phyloP scores from a whole-genome alignment of 2,113 vertebrate genomes.

The Cnemophilus loriae region DNA sequence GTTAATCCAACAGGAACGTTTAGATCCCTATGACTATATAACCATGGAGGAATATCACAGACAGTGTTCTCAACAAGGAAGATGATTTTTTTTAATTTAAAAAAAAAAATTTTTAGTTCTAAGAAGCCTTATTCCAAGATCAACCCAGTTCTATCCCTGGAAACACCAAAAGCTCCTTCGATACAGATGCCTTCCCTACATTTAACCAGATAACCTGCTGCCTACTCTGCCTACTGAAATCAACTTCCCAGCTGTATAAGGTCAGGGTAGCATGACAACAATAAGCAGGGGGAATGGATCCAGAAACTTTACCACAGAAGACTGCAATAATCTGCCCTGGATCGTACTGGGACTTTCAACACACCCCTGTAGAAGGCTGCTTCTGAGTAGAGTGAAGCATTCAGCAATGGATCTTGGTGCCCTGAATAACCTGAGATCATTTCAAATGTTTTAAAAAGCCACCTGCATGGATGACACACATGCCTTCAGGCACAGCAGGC shows the following conservation, averaged over 20 bases:
- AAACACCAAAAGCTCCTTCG: not conserved
- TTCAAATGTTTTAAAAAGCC: not conserved
- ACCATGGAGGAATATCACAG: not conserved
- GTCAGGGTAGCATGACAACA: fast-evolving
- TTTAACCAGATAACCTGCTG: not conserved
- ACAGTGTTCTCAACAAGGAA: fast-evolving
- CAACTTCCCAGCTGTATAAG: not conserved
- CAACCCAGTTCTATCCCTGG: not conserved
- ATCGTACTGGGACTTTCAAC: not conserved
- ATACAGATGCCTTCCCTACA: not conserved
- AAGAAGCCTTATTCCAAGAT: not conserved
- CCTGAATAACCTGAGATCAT: not conserved
- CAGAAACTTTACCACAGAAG: not conserved
- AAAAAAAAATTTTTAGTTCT: not conserved
- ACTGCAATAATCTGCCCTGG: not conserved
- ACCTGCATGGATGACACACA: not conserved
- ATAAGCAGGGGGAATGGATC: not conserved
- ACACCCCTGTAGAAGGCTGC: not conserved
- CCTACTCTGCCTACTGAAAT: not conserved
- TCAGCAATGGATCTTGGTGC: not conserved
- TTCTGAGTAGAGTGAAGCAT: not conserved
- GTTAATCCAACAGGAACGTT: not conserved
- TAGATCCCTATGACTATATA: not conserved
- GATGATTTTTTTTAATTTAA: no score
- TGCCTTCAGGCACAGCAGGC: not conserved